Evolutionary conservation across 2,797 vertebrate species (phyloP).

Genomic region (Ctenopoma kingsleyae): DNA sequence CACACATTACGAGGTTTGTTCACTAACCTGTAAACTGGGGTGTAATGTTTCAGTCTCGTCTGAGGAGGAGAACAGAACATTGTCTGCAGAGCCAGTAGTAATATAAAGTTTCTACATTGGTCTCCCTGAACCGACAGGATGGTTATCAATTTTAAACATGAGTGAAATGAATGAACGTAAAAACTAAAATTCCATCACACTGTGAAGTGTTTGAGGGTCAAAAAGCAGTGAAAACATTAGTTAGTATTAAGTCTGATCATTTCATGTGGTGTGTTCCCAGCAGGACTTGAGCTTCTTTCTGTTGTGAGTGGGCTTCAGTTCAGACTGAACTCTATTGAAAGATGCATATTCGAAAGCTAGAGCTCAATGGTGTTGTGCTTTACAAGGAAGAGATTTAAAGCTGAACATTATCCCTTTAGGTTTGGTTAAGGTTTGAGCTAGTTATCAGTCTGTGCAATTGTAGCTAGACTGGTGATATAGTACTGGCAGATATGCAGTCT

Average conservation of each 20-base stretch:
- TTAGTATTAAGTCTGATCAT: neutral
- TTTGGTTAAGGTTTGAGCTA: neutral
- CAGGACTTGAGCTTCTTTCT: slow-evolving; percentile 4
- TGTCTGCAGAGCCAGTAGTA: neutral
- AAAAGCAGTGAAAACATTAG: neutral
- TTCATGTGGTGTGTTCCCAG: slow-evolving; percentile 13
- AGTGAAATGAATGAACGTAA: neutral
- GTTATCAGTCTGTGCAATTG: neutral
- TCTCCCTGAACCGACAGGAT: neutral
- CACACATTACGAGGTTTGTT: neutral
- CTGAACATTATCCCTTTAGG: neutral
- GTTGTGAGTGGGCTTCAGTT: neutral
- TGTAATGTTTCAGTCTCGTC: neutral
- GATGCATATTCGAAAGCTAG: neutral
- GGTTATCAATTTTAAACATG: neutral
- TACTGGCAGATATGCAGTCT: neutral
- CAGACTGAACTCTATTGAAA: neutral
- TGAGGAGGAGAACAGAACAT: neutral
- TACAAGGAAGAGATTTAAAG: neutral
- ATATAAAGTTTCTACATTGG: neutral
- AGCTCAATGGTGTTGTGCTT: neutral
- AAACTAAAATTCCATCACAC: too few relatives aligned
- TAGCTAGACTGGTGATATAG: neutral
- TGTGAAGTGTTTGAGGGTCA: neutral
- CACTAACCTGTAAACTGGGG: neutral